These are phyloP conservation scores for Helarctos malayanus DNA, from an alignment of 2,797 vertebrate genomes.

Conservation along the genomic window DNA sequence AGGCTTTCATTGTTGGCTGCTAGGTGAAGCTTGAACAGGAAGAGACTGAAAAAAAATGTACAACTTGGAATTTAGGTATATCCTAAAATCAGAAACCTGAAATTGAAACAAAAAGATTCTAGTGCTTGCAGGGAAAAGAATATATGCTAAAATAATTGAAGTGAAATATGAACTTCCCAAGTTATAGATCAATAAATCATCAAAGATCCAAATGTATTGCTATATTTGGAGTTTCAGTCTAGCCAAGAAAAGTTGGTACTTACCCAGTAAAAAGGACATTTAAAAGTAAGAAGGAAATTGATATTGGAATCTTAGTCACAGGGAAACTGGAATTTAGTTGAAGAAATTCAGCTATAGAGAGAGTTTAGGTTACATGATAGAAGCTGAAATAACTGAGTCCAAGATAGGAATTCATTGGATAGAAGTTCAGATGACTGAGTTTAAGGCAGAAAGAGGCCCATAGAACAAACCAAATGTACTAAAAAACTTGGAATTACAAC, in stretches of 20 bases:
- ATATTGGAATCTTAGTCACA: neutral
- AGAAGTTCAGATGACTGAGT: neutral
- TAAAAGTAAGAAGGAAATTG: neutral
- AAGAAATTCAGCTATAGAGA: neutral
- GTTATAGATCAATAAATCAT: constrained; percentile 37
- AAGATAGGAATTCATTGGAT: neutral
- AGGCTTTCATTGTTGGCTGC: neutral
- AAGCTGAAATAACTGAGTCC: neutral
- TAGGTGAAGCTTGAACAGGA: neutral
- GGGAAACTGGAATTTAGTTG: neutral
- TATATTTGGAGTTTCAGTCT: neutral
- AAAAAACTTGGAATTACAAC: neutral
- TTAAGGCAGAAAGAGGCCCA: neutral
- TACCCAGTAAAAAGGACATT: neutral
- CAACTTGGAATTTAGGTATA: neutral
- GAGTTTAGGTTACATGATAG: neutral
- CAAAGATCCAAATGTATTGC: neutral
- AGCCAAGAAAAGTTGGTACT: neutral
- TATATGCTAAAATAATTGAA: neutral
- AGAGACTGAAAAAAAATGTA: neutral
- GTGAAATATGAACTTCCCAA: neutral
- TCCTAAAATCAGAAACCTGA: neutral
- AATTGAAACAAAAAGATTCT: neutral
- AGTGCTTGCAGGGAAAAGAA: neutral
- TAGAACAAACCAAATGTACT: neutral